phyloP scores from a whole-genome alignment of 2,113 vertebrate genomes.

The Pterocles burchelli region DNA sequence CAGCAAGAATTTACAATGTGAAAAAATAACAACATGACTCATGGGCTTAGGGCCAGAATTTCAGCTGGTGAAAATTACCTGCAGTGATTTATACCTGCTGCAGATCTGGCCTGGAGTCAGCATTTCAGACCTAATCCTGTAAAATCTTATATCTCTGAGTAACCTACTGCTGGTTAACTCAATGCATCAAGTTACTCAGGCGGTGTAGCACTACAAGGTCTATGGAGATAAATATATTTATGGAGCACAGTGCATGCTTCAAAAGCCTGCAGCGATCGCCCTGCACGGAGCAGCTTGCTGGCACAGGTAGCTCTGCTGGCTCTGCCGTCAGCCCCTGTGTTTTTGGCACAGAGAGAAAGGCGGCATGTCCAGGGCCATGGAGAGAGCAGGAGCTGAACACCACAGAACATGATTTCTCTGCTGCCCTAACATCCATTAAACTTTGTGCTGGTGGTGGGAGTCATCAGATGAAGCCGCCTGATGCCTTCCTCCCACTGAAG shows the following conservation, averaged over 20 bases:
- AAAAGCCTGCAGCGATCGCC: neutral
- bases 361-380: rapidly evolving
- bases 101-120: conserved; percentile 31
- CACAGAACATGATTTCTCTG: conserved; percentile 21
- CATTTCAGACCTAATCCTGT: neutral
- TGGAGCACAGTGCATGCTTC: neutral
- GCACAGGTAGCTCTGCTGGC: neutral
- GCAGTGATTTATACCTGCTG: conserved; percentile 59
- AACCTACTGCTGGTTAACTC: conserved; percentile 3
- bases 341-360: neutral
- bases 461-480: conserved; percentile 10
- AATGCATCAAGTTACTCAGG: neutral
- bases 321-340: neutral
- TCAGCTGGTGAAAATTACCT: conserved; percentile 69
- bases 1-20: conserved; percentile 66
- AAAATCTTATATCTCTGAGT: conserved; percentile 9
- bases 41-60: conserved; percentile 36
- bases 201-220: neutral
- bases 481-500: conserved; percentile 16
- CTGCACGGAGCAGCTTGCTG: neutral
- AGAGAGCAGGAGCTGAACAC: neutral
- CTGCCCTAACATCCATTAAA: conserved; percentile 44
- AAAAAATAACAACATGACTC: conserved; percentile 60
- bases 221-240: neutral
- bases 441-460: conserved; percentile 33